phyloP scores from a whole-genome alignment of 2,797 vertebrate species.

The Chelmon rostratus region DNA sequence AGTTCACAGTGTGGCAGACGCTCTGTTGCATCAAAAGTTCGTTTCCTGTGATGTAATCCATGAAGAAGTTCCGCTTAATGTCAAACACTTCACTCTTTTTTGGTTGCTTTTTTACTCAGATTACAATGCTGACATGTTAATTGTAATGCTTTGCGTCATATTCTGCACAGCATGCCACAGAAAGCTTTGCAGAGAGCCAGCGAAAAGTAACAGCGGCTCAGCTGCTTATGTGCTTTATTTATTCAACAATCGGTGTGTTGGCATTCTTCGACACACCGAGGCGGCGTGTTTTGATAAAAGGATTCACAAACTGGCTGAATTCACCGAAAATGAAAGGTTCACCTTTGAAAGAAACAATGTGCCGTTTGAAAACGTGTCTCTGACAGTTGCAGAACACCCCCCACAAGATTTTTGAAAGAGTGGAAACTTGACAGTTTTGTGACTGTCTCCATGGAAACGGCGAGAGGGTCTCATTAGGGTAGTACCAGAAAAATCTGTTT shows the following conservation, averaged over 20 bases:
- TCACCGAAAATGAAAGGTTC: constrained; percentile 80
- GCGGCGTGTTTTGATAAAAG: constrained; percentile 79
- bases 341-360: constrained; percentile 79
- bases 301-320: constrained; percentile 81
- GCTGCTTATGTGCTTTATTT: constrained; percentile 72
- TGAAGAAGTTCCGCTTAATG: background rate
- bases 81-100: background rate
- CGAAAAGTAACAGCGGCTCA: constrained; percentile 56
- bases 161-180: constrained; percentile 37
- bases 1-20: background rate
- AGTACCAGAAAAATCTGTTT: constrained; percentile 79
- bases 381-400: constrained; percentile 84
- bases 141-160: constrained; percentile 8
- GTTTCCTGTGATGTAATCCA: constrained; percentile 26
- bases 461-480: constrained; percentile 86
- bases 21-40: constrained; percentile 1
- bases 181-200: constrained; percentile 41
- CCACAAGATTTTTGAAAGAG: constrained; percentile 81
- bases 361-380: constrained; percentile 82
- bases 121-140: constrained; percentile 25
- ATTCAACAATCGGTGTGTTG: constrained; percentile 66
- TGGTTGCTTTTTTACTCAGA: constrained; percentile 15
- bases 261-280: constrained; percentile 68
- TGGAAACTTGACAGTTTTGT: constrained; percentile 89
- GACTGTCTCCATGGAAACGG: constrained; percentile 88